Percentiles rank a stretch among this genome's conserved stretches.
phyloP scores from a whole-genome alignment of 2,797 vertebrate genomes.

The Trachurus trachurus region DNA sequence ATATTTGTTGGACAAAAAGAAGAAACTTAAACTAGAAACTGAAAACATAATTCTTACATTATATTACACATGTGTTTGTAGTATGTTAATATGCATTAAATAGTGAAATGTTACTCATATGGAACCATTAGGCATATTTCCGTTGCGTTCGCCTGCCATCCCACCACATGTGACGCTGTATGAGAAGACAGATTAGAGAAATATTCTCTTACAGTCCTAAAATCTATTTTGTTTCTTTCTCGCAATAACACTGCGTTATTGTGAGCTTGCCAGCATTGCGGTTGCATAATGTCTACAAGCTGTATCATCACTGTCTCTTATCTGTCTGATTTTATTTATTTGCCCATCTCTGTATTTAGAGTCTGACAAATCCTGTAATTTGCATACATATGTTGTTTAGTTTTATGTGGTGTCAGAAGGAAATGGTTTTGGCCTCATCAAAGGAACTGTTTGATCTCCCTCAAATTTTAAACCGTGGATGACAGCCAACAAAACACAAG shows the following conservation, averaged over 20 bases:
- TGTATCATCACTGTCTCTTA: slow-evolving; percentile 51
- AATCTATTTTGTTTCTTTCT: slow-evolving; percentile 34
- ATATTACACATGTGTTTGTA: not conserved
- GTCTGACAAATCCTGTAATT: slow-evolving; percentile 74
- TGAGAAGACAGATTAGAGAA: slow-evolving; percentile 16
- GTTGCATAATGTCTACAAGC: slow-evolving; percentile 43
- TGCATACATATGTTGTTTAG: slow-evolving; percentile 71
- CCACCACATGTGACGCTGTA: not conserved
- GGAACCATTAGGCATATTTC: not conserved
- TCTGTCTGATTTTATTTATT: slow-evolving; percentile 71
- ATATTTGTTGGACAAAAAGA: slow-evolving; percentile 7
- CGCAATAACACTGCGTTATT: slow-evolving; percentile 25
- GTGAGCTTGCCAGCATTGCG: slow-evolving; percentile 43
- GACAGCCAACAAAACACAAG: slow-evolving; percentile 62
- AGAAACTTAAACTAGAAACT: not conserved
- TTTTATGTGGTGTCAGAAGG: slow-evolving; percentile 79
- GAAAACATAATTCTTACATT: not conserved
- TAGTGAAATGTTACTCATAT: not conserved
- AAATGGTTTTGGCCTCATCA: slow-evolving; percentile 74
- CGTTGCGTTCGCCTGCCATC: not conserved
- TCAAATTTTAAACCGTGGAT: slow-evolving; percentile 46
- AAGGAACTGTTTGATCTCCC: slow-evolving; percentile 70
- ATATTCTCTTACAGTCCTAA: slow-evolving; percentile 10
- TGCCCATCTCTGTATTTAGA: slow-evolving; percentile 67
- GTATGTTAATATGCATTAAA: not conserved